Evolutionary conservation across 2,888 invertebrate species (phyloP), one percentile per base, ranked within the genome.

Genomic region (Cantharis nigra): DNA sequence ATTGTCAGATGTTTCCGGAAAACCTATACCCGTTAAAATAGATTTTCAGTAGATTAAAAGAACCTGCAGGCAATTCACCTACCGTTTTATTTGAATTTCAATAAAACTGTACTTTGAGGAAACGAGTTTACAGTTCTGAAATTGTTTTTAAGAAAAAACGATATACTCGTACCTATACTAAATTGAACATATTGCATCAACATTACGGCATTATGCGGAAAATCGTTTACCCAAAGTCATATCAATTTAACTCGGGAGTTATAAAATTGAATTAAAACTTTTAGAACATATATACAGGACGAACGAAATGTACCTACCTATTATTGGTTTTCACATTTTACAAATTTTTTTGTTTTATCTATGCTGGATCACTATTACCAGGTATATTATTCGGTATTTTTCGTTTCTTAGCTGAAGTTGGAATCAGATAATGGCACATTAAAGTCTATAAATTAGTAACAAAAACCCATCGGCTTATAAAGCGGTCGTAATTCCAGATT

Each of bases 1-100:
- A 79, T 79, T 79, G 76, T 76, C 78, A 73, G 74, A 76, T 76
- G 76, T 70, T 78, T 76, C 76, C 64, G 70, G 76, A 71, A 74
- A 75, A 72, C 71, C 70, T 63, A 69, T 74, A 76, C 71, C 69
- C 69, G 76, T 78, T 75, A 71, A 63, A 74, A 75, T 78, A 69
- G 64, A 78, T 74, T 77, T 77, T 65, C 76, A 20, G 72, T 30
- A 76, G 26, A 76, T 76, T 76, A 76, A 76, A 76, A 64, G 64
- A 67, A 67, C 65, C 26, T 67, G 18, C 65, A 23, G 65, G 26
- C 26, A 67, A 67, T 67, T 67, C 65, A 67, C 65, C 26, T 67
- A 67, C 65, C 65, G 20, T 67, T 67, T 67, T 67, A 23, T 67
- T 67, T 23, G 26, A 67, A 67, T 67, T 67, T 49, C 49, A 49